Conservation (phyloP, 2,888 invertebrate species). For the Eurytoma adleriae region DNA sequence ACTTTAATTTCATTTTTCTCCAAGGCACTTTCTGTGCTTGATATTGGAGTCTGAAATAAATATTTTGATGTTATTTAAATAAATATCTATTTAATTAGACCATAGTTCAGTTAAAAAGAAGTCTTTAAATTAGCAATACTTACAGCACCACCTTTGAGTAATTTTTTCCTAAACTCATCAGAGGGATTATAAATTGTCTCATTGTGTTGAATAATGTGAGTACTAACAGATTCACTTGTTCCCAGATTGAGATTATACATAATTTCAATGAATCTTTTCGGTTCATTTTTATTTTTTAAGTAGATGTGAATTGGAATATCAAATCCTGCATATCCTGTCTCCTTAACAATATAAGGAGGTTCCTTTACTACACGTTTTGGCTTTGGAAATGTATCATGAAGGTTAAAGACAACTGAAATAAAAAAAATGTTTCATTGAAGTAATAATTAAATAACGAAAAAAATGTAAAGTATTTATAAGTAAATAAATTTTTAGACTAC, state of each 20-base stretch:
- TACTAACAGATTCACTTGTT: slow-evolving; percentile 84
- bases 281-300: slow-evolving; percentile 92
- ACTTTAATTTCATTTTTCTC: slow-evolving; percentile 80
- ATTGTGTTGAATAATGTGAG: slow-evolving; percentile 86
- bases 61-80: slow-evolving; percentile 13
- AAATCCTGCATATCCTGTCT: slow-evolving; percentile 98
- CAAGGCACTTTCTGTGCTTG: slow-evolving; percentile 79
- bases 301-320: slow-evolving; percentile 92
- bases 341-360: slow-evolving; percentile 92
- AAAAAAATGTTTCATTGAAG: slow-evolving; percentile 23
- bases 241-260: slow-evolving; percentile 92
- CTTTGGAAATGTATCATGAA: slow-evolving; percentile 95
- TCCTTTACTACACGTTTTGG: slow-evolving; percentile 94
- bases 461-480: slow-evolving; percentile 11
- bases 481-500: neutral
- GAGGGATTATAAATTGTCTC: slow-evolving; percentile 90
- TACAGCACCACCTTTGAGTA: slow-evolving; percentile 91
- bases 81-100: neutral
- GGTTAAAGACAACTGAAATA: slow-evolving; percentile 85
- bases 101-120: neutral
- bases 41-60: slow-evolving; percentile 65
- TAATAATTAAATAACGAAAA: neutral
- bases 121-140: slow-evolving; percentile 66
- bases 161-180: slow-evolving; percentile 92
- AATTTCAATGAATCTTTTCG: slow-evolving; percentile 84